Evolutionary conservation across 2,888 invertebrate genomes (phyloP), one percentile per base, ranked within the genome.

Genomic region (Chymomyza fuscimana): DNA sequence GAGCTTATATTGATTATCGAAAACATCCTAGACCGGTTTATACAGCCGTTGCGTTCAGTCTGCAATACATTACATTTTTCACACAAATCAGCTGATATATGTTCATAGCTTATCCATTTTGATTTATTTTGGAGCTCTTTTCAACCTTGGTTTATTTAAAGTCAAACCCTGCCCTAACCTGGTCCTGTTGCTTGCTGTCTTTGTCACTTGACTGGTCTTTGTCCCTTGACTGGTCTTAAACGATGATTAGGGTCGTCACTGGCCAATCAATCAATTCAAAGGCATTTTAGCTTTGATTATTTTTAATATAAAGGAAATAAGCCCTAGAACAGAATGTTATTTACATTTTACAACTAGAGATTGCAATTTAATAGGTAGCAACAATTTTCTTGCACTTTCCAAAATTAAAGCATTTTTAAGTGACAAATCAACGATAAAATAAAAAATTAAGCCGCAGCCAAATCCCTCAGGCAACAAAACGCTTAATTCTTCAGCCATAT

Each of bases 231-330:
- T 46, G 10, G 10, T 12, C 12, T 46, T 3, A 7, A 46, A 12
- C 40, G 40, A 12, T 12, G 40, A 7, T 46, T 29, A 22, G 16
- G 12, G 9, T 60, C 40, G 69, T 25, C 25, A 12, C 64, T 66
- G 63, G 70, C 69, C 72, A 72, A 82, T 82, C 84, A 86, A 81
- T 82, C 84, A 86, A 72, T 72, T 72, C 67, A 66, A 73, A 75
- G 71, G 74, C 70, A 69, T 73, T 72, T 46, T 46, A 46, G 40
- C 40, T 46, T 46, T 46, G 40, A 46, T 46, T 46, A 12, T 46
- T 12, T 46, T 10, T 4, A 46, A 12, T 46, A 46, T 1, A 46
- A 12, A 46, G 12, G 40, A 46, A 46, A 46, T 12, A 10, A 46
- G 12, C 6, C 36, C 9, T 12, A 2, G 10, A 0, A 12, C 10